Evolutionary conservation across 2,113 vertebrate genomes (phyloP), one percentile per base, ranked within the genome.

Genomic region (Hippocampus guttulatus): DNA sequence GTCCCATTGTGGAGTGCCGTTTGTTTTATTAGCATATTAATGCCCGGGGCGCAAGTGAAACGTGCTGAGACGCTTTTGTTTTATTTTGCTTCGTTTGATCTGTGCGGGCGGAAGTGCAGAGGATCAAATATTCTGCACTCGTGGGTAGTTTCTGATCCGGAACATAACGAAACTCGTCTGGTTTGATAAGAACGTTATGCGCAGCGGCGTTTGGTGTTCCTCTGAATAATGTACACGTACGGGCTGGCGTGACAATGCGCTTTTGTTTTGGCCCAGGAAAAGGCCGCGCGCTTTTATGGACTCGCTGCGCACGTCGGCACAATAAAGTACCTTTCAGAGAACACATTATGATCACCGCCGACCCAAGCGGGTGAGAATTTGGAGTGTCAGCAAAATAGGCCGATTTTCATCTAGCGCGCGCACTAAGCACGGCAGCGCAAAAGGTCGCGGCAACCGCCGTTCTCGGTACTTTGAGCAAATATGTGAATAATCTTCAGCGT

Each of bases 301-400:
- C 61, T 76, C 62, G 47, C 63, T 27, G 45, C 45, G 61, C 69
- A 62, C 18, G 43, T n/a, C 3, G 55, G 40, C 12, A 54, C 41
- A 73, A 67, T 77, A 67, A 75, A 45, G 27, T 8, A n/a, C 64
- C 54, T 45, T 54, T 68, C 68, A 78, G 68, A 51, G 57, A 67
- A 49, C 60, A 52, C 69, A 71, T 81, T 73, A 73, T 73, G 38
- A 38, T 43, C 38, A 52, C 41, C 33, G 38, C 47, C 54, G 8
- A 67, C 71, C 64, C 5, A 61, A 80, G 66, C 80, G 71, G 73
- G 77, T 74, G 62, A 62, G 33, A 38, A 62, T 47, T 3, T 65
- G 43, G 5, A 63, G 51, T 57, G 73, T 80, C 75, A 78, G 75
- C 75, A 78, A 43, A 71, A 64, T 21, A 62, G 21, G 51, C 33